phyloP scores from a whole-genome alignment of 92 coral and sea anemone species.

The Palythoa grandiflora region DNA sequence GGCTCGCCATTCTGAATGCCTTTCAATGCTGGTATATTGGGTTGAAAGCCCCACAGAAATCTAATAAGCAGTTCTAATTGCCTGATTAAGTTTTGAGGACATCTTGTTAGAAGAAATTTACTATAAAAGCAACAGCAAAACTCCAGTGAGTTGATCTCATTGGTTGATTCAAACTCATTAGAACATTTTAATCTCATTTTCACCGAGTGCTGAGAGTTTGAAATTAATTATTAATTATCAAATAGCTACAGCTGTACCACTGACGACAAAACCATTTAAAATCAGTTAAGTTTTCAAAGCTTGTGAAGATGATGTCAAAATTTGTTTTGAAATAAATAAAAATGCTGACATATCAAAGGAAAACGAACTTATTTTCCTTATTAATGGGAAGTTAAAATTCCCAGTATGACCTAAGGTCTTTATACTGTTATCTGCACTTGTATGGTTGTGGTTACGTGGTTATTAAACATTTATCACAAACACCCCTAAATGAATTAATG shows the following conservation, averaged over 20 bases:
- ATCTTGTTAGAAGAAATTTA: conserved; percentile 72
- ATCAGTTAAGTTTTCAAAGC: not conserved
- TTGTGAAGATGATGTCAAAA: not conserved
- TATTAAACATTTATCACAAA: conserved; percentile 33
- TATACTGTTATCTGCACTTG: not conserved
- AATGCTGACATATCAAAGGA: not conserved
- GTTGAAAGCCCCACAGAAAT: conserved; percentile 55
- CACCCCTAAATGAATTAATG: conserved; percentile 20
- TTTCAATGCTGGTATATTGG: not conserved
- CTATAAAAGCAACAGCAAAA: conserved; percentile 63
- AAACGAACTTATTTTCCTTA: not conserved
- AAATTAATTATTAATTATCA: conserved; percentile 25
- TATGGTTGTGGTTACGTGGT: not conserved
- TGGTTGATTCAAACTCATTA: conserved; percentile 21
- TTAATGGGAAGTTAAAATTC: not conserved
- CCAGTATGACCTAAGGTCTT: not conserved
- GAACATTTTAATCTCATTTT: conserved; percentile 35
- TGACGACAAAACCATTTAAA: not conserved
- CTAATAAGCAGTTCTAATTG: conserved; percentile 77
- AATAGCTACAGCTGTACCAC: conserved; percentile 33
- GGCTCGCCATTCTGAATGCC: conserved; percentile 43
- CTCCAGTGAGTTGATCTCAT: not conserved
- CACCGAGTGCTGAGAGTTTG: conserved; percentile 19
- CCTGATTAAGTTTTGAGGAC: conserved; percentile 62
- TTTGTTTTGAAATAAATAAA: not conserved